Evolutionary conservation across 2,888 invertebrate species (phyloP), one percentile per base, ranked within the genome.

Genomic region (Agriopis aurantiaria): DNA sequence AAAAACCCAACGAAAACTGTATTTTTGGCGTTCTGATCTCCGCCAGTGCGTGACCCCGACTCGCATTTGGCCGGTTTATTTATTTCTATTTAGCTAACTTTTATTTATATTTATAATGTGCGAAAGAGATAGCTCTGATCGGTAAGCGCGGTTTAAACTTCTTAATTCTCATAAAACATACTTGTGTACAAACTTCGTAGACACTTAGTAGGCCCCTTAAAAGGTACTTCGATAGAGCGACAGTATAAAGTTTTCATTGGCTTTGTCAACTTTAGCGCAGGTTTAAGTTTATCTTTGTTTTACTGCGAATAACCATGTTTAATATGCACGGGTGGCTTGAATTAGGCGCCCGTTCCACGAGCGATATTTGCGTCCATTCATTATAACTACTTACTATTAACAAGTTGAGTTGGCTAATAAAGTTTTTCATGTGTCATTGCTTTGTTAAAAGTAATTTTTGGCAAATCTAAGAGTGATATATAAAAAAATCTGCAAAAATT

Each of bases 211-310:
- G 40, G 12, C 51, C 51, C 49, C 57, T 57, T 23, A 17, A 45
- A 57, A 17, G 61, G 23, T 45, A 62, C 53, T 53, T 23, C 23
- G 43, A 62, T 46, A 46, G 12, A 62, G 53, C 45, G 62, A 23
- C n/a, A 45, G 53, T 23, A 33, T 53, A 60, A 60, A 62, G 45
- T 65, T 69, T 69, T 62, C 65, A 69, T 69, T 62, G 62, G 51
- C 51, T 57, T 61, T 65, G 61, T 65, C 65, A 65, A 80, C 80
- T 77, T 77, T 69, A 79, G 77, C 76, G 76, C 80, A 77, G 84
- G 84, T 82, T 82, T 82, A 83, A 84, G 80, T 89, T 88, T 89
- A 89, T 87, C 86, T 89, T 79, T 77, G 78, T 87, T 92, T 92
- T 90, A 92, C 83, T 86, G 81, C 75, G 76, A 79, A 76, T 75